These are phyloP conservation scores for Bombus consobrinus DNA, from an alignment of 1,140 invertebrate genomes.

Conservation along the genomic window DNA sequence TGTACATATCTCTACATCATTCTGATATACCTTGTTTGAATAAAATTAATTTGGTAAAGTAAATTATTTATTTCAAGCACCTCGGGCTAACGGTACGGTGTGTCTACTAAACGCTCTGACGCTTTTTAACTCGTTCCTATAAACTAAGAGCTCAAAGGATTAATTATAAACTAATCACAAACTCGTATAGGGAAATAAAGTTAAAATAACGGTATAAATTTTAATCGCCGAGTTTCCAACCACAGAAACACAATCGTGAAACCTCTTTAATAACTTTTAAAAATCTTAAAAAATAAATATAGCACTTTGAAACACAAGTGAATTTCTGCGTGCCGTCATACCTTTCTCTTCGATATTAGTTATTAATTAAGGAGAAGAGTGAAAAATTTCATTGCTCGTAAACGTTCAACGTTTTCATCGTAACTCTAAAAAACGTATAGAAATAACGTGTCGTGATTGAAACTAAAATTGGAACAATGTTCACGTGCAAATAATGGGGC, in stretches of 20 bases:
- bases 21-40: too few relatives aligned
- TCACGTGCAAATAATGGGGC: background rate
- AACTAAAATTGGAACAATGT: conserved; percentile 2
- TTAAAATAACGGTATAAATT: background rate
- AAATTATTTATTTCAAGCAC: background rate
- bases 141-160: background rate
- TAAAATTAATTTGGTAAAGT: background rate
- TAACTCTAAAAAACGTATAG: background rate
- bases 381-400: background rate
- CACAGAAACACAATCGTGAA: too few relatives aligned
- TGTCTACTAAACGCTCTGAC: background rate
- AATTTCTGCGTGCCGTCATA: too few relatives aligned
- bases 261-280: background rate
- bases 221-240: background rate
- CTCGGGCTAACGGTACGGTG: background rate
- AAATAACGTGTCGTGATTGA: background rate
- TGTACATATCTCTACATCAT: too few relatives aligned
- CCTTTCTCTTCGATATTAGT: background rate
- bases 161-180: background rate
- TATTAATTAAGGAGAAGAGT: background rate
- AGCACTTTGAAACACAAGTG: too few relatives aligned
- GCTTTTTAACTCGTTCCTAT: background rate
- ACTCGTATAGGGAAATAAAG: background rate
- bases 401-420: background rate
- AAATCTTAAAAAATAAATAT: too few relatives aligned